Conservation (phyloP, 2,113 vertebrate genomes). For the Phasianus colchicus region DNA sequence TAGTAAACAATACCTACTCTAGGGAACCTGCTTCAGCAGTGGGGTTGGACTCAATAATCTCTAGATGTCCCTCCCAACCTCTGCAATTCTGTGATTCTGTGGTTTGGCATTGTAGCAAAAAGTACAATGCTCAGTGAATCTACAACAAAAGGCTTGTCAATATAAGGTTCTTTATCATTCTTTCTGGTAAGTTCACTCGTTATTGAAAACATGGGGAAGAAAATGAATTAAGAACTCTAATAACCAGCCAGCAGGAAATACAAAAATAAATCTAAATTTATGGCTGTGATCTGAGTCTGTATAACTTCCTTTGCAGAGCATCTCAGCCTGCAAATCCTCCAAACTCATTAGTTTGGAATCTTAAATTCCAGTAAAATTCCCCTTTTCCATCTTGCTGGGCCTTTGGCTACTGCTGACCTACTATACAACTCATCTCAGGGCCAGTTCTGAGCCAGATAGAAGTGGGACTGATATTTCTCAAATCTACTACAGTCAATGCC, state of each 20-base stretch:
- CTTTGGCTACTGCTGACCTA: not conserved
- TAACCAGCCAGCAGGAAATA: conserved; percentile 26
- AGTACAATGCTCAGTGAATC: not conserved
- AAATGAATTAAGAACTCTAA: conserved; percentile 4
- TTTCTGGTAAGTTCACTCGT: not conserved
- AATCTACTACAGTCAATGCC: not conserved
- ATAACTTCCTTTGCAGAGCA: not conserved
- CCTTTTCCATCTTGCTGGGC: not conserved
- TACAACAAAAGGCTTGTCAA: not conserved
- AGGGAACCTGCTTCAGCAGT: too few species aligned
- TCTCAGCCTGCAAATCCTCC: not conserved
- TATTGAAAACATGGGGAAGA: conserved; percentile 9
- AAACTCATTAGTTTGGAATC: conserved; percentile 32
- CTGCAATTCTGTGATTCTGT: too few species aligned
- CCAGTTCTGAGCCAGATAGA: not conserved
- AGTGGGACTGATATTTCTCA: not conserved
- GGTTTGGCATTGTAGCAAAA: not conserved
- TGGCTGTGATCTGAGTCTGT: not conserved
- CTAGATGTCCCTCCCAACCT: too few species aligned
- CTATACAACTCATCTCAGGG: not conserved
- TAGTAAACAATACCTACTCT: not conserved
- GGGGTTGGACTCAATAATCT: too few species aligned
- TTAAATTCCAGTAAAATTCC: conserved; percentile 39
- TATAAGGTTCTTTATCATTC: not conserved
- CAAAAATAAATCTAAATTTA: conserved; percentile 40